Evolutionary conservation across 2,113 vertebrate genomes (phyloP).

Genomic region (Paratilapia polleni): DNA sequence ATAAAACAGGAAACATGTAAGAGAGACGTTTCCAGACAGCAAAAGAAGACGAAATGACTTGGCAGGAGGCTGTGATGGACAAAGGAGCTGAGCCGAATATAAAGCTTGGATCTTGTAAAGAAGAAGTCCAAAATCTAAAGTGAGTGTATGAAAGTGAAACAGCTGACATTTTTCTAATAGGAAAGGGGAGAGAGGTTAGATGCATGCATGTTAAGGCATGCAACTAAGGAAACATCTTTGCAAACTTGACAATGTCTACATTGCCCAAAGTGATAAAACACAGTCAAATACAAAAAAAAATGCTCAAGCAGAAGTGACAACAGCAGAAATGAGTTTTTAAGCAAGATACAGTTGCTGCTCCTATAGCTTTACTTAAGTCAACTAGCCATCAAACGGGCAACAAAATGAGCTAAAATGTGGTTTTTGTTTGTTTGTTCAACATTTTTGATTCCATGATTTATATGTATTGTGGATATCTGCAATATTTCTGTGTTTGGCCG

Average conservation of each 20-base stretch:
- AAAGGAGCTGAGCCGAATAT: slow-evolving; percentile 17
- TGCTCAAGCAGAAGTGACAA: background rate
- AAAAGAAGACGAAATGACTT: slow-evolving; percentile 51
- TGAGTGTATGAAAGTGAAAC: background rate
- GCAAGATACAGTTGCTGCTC: background rate
- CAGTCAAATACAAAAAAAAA: background rate
- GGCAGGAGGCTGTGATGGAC: slow-evolving; percentile 32
- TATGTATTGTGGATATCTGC: background rate
- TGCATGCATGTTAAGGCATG: background rate
- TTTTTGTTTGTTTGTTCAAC: background rate
- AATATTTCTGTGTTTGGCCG: background rate
- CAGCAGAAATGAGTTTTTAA: background rate
- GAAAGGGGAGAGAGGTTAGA: background rate
- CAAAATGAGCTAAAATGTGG: background rate
- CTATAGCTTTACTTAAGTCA: background rate
- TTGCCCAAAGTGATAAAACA: background rate
- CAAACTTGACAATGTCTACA: background rate
- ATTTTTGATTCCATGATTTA: background rate
- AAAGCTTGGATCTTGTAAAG: background rate
- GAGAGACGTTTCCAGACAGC: slow-evolving; percentile 33
- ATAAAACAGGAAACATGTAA: slow-evolving; percentile 49
- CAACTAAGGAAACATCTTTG: background rate
- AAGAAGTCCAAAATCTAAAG: background rate
- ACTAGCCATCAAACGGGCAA: background rate
- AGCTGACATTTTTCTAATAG: background rate